These are phyloP conservation scores for Leucoma salicis DNA, from an alignment of 2,888 invertebrate genomes.

Conservation along the genomic window DNA sequence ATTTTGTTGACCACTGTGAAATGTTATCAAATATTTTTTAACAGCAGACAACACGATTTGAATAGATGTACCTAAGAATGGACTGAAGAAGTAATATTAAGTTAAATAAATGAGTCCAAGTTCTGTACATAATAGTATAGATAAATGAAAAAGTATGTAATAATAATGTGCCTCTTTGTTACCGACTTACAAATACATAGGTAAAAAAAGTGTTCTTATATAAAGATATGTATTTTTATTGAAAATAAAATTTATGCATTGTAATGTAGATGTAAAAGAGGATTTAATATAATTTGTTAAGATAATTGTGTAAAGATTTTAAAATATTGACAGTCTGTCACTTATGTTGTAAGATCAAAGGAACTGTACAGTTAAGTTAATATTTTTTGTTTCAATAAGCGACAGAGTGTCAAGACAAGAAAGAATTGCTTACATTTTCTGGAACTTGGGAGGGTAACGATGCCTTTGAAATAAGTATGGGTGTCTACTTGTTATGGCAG, in stretches of 20 bases:
- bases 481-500: constrained; percentile 29
- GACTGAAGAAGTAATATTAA: constrained; percentile 56
- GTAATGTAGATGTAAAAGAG: constrained; percentile 77
- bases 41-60: constrained; percentile 36
- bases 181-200: constrained; percentile 72
- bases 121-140: constrained; percentile 42
- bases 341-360: constrained; percentile 43
- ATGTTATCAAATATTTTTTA: constrained; percentile 35
- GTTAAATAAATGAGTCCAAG: constrained; percentile 52
- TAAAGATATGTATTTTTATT: constrained; percentile 76
- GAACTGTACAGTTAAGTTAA: constrained; percentile 21
- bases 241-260: constrained; percentile 72
- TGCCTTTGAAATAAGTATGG: constrained; percentile 45
- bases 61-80: constrained; percentile 50
- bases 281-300: constrained; percentile 80
- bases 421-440: constrained; percentile 32
- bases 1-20: constrained; percentile 60
- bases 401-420: constrained; percentile 39
- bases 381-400: constrained; percentile 20
- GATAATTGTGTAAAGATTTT: constrained; percentile 66
- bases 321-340: constrained; percentile 48
- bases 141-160: constrained; percentile 46
- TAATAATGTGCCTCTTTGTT: constrained; percentile 78
- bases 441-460: constrained; percentile 45
- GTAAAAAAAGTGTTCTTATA: constrained; percentile 76